phyloP scores from a whole-genome alignment of 2,888 invertebrate species.

The Tetramorium bicarinatum region DNA sequence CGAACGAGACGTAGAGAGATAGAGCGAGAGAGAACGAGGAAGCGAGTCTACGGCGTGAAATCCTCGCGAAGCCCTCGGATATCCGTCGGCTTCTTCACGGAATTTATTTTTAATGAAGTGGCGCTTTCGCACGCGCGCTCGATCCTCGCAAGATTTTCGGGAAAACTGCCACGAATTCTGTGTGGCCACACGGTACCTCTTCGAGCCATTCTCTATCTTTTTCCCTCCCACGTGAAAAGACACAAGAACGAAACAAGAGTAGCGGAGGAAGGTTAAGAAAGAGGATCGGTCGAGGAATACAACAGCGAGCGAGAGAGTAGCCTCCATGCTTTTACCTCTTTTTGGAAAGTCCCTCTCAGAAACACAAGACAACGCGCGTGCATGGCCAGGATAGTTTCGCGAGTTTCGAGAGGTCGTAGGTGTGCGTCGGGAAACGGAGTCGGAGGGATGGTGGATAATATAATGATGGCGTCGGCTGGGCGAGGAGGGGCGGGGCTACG shows the following conservation, averaged over 20 bases:
- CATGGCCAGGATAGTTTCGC: slow-evolving; percentile 69
- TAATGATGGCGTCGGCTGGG: slow-evolving; percentile 86
- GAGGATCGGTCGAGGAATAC: neutral
- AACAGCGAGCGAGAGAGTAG: neutral
- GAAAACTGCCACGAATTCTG: slow-evolving; percentile 25
- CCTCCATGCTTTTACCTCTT: neutral
- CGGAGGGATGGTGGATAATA: slow-evolving; percentile 86
- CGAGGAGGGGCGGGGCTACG: slow-evolving; percentile 86
- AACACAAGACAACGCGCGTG: slow-evolving; percentile 54
- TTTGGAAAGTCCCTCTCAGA: neutral
- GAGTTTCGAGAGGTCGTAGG: slow-evolving; percentile 71
- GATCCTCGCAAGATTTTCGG: slow-evolving; percentile 51
- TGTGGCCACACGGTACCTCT: slow-evolving; percentile 6
- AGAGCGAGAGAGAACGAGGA: slow-evolving; percentile 29
- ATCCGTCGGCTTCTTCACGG: slow-evolving; percentile 86
- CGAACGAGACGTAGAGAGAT: slow-evolving; percentile 36
- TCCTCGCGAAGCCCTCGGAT: slow-evolving; percentile 86
- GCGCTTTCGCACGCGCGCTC: slow-evolving; percentile 64
- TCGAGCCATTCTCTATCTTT: neutral
- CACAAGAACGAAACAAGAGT: slow-evolving; percentile 47
- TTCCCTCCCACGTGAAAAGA: slow-evolving; percentile 45
- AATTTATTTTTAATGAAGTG: slow-evolving; percentile 88
- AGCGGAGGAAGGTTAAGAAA: slow-evolving; percentile 5
- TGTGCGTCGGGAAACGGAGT: slow-evolving; percentile 77
- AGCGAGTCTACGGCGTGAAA: slow-evolving; percentile 81